A percentile compares a stretch with the other conserved stretches of the same genome.
Evolutionary conservation across 2,113 vertebrate genomes (phyloP).

Genomic region (Rissa tridactyla): DNA sequence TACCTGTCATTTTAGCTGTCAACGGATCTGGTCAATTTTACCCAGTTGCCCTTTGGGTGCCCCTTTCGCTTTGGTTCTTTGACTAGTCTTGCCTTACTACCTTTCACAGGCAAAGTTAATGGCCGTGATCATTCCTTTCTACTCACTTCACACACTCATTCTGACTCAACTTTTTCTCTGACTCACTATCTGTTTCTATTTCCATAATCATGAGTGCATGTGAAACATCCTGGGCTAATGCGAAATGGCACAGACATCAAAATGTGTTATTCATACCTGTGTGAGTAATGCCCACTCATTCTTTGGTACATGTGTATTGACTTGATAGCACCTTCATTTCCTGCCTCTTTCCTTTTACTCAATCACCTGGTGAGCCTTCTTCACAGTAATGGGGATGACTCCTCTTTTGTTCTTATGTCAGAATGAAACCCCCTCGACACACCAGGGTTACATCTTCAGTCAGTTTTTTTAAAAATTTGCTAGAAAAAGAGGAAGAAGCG

Average conservation of each 20-base stretch:
- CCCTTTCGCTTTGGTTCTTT: not conserved
- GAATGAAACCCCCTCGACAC: not conserved
- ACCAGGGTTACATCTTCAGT: not conserved
- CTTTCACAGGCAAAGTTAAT: constrained; percentile 3
- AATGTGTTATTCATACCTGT: constrained; percentile 48
- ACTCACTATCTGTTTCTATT: constrained; percentile 55
- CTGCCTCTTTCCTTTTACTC: not conserved
- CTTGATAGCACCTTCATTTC: constrained; percentile 3
- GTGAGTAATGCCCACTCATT: constrained; percentile 34
- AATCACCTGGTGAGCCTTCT: not conserved
- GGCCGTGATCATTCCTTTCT: constrained; percentile 27
- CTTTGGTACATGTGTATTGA: not conserved
- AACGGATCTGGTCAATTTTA: not conserved
- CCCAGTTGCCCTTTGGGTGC: not conserved
- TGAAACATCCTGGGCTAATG: constrained; percentile 27
- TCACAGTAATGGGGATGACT: not conserved
- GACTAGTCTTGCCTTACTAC: not conserved
- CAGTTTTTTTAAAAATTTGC: not conserved
- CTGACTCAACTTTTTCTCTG: constrained; percentile 60
- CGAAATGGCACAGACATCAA: constrained; percentile 6
- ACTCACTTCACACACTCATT: constrained; percentile 34
- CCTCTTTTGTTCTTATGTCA: not conserved
- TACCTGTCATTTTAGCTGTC: not conserved
- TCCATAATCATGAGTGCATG: not conserved
- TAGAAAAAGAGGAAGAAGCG: not conserved